These are phyloP conservation scores for Cyanoramphus novaezelandiae DNA, from an alignment of 2,113 vertebrate species.

Conservation along the genomic window DNA sequence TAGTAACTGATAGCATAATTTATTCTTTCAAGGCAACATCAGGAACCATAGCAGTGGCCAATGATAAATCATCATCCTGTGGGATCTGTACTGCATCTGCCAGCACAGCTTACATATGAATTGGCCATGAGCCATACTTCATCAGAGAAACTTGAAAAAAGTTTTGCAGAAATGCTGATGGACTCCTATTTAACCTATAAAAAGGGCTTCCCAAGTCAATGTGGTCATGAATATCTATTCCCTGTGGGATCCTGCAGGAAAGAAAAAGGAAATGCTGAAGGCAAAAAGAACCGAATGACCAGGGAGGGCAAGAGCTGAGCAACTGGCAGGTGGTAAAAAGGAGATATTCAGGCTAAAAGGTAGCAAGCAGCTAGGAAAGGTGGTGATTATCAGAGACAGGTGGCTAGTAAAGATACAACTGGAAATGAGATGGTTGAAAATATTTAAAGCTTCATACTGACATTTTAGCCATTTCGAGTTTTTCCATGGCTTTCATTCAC, in stretches of 20 bases:
- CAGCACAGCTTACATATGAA: neutral
- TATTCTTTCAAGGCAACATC: neutral
- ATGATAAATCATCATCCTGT: neutral
- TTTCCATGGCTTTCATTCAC: neutral
- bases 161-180: neutral
- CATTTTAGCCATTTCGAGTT: neutral
- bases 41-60: neutral
- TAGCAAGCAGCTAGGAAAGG: neutral
- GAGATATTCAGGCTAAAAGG: neutral
- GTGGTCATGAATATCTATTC: neutral
- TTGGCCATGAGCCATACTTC: accelerated
- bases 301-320: neutral
- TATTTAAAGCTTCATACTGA: neutral
- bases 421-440: neutral
- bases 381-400: neutral
- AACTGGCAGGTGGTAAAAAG: neutral
- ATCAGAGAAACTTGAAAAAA: neutral
- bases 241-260: neutral
- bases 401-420: neutral
- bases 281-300: neutral
- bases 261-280: neutral
- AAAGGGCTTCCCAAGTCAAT: neutral
- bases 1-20: neutral
- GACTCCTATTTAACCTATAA: neutral
- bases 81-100: neutral